Conservation (phyloP, 23 tunicate species). For the Ascidia mentula region DNA sequence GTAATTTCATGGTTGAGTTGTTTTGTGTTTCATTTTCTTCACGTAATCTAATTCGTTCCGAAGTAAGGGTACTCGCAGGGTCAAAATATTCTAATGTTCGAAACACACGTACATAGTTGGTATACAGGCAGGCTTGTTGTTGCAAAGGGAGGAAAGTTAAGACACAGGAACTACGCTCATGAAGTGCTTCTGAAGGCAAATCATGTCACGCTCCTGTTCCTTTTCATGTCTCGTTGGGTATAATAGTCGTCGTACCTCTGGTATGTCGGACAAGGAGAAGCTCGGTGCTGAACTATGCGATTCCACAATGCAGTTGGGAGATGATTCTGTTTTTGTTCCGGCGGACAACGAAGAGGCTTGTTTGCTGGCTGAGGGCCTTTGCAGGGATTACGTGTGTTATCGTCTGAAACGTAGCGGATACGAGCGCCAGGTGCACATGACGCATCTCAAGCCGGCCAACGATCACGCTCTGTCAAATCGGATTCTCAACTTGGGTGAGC, state of each 20-base stretch:
- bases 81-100: no score
- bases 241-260: neutral
- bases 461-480: constrained; percentile 46
- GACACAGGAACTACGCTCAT: no score
- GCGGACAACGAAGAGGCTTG: constrained; percentile 31
- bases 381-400: constrained; percentile 73
- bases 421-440: constrained; percentile 36
- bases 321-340: constrained; percentile 69
- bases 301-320: neutral
- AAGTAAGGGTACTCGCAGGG: no score
- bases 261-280: neutral
- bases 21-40: no score
- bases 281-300: neutral
- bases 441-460: constrained; percentile 48
- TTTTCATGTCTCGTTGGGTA: neutral
- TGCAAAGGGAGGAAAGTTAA: no score
- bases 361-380: constrained; percentile 39
- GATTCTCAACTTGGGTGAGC: constrained; percentile 54
- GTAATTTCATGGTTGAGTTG: no score
- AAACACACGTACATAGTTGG: no score
- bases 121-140: no score
- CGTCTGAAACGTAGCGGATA: constrained; percentile 65
- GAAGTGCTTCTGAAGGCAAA: no score
- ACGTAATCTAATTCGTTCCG: no score
- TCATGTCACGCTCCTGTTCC: neutral